A percentile compares a stretch with the other conserved stretches of the same genome.
These are phyloP conservation scores for Apodemia hepburni DNA, from an alignment of 2,888 invertebrate species.

Conservation along the genomic window DNA sequence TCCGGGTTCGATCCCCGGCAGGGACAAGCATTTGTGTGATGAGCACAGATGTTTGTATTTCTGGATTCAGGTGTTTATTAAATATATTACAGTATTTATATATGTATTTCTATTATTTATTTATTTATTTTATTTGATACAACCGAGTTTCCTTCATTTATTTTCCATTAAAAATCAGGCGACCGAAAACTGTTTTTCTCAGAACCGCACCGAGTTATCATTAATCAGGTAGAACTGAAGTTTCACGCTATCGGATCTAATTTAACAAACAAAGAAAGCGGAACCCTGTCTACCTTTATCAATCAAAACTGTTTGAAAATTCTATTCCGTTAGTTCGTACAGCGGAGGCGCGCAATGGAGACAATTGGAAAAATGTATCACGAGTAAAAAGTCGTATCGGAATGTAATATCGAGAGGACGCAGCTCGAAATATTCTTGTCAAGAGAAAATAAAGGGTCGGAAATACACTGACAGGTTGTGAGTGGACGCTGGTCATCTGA, in stretches of 20 bases:
- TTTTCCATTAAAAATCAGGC: slow-evolving; percentile 51
- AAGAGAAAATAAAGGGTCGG: slow-evolving; percentile 77
- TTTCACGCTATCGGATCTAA: slow-evolving; percentile 72
- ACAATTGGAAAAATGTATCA: slow-evolving; percentile 78
- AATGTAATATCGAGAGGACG: slow-evolving; percentile 72
- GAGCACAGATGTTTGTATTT: no score
- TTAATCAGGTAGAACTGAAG: slow-evolving; percentile 75
- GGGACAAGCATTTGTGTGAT: no score
- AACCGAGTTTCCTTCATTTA: slow-evolving; percentile 38
- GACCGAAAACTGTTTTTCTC: slow-evolving; percentile 58
- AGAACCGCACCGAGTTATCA: slow-evolving; percentile 59
- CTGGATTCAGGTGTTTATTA: no score
- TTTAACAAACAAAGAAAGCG: slow-evolving; percentile 77
- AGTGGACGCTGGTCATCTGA: slow-evolving; percentile 72
- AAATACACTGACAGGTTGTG: slow-evolving; percentile 74
- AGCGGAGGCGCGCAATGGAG: slow-evolving; percentile 59
- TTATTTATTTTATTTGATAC: no score
- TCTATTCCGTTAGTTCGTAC: slow-evolving; percentile 73
- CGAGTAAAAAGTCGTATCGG: slow-evolving; percentile 76
- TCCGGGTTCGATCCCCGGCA: no score
- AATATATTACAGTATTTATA: no score
- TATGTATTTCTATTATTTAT: no score
- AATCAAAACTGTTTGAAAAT: slow-evolving; percentile 78
- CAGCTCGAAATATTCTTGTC: slow-evolving; percentile 72
- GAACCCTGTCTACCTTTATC: slow-evolving; percentile 78